Evolutionary conservation across 1,140 invertebrate genomes (phyloP), one percentile per base, ranked within the genome.

Genomic region (Onthophagus taurus): DNA sequence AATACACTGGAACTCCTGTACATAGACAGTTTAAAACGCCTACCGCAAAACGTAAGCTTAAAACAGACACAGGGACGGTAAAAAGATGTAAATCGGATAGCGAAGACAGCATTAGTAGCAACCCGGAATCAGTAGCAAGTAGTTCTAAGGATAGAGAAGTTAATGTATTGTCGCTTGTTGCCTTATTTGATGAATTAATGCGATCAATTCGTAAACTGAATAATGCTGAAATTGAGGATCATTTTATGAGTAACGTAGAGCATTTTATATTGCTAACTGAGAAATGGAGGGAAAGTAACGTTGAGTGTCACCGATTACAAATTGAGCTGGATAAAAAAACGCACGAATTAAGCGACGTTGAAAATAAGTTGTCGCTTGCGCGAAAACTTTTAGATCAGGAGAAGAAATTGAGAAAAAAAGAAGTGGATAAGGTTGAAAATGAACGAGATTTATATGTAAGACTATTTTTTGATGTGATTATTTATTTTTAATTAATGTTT

Each of bases 311-410:
- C 3, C 42, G 55, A 12, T 33, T 63, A 7, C 51, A 54, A 31
- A 34, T 20, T 13, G 36, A 50, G 23, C 30, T 61, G 2, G 54
- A 60, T 45, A 44, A 47, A 16, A 60, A 50, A 42, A 51, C 44
- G 4, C 44, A 55, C 24, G 54, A 60, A 24, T 51, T 45, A 29
- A 55, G 47, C 44, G 75, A 80, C 48, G 71, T 85, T 39, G 37
- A 26, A 26, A 26, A 6, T n/a, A 85, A 87, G 58, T 71, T 91
- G 29, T 78, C 77, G 45, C 80, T 85, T 58, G 83, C 82, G 1
- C 75, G 85, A 35, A 78, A 77, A 46, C 66, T 89, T 21, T 67
- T 91, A 4, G 85, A 90, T 58, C 71, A 76, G 29, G 87, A 91
- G 54, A 83, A 82, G 49, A 75, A 77, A 49, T 75, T n/a, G n/a